Evolutionary conservation across 2,113 vertebrate species (phyloP).

Genomic region (Phaetusa simplex): DNA sequence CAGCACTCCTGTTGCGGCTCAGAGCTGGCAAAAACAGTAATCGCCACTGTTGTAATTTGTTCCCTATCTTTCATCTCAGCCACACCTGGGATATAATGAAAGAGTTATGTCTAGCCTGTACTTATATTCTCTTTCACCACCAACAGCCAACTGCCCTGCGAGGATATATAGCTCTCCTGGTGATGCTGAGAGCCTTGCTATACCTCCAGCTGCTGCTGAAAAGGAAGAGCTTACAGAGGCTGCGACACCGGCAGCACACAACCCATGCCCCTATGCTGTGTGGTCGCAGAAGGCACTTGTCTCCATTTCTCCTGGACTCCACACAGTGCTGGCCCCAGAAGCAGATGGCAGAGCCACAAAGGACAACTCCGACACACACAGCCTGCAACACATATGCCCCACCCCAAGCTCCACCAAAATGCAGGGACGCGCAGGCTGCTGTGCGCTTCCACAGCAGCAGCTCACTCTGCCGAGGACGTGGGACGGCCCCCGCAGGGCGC

Average conservation of each 20-base stretch:
- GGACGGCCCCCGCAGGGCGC: not conserved
- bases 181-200: not conserved
- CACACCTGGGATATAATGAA: constrained; percentile 23
- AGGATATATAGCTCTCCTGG: not conserved
- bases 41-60: not conserved
- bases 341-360: not conserved
- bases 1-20: not conserved
- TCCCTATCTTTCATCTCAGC: not conserved
- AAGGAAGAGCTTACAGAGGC: not conserved
- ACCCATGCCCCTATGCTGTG: not conserved
- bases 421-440: accelerated
- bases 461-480: accelerated
- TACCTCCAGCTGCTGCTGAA: not conserved
- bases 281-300: not conserved
- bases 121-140: not conserved
- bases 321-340: not conserved
- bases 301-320: not conserved
- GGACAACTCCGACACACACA: not conserved
- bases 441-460: not conserved
- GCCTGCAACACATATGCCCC: not conserved
- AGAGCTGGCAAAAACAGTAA: not conserved
- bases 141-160: not conserved
- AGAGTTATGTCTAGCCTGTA: not conserved
- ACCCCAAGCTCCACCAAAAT: not conserved
- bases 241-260: accelerated